These are phyloP conservation scores for Chrysodeixis includens DNA, from an alignment of 2,888 invertebrate species.

Conservation along the genomic window DNA sequence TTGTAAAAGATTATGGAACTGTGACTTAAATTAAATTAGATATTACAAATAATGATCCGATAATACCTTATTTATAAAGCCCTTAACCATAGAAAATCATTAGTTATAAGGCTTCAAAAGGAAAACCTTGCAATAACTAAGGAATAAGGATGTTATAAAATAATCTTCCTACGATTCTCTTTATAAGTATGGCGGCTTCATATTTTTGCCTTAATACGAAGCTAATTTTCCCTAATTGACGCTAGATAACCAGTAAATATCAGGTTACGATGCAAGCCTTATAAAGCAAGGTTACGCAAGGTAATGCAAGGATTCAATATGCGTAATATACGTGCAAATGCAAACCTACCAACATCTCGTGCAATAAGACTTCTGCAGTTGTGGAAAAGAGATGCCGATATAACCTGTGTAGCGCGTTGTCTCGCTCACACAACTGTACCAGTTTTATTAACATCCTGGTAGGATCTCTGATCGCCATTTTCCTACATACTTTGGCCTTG, in stretches of 20 bases:
- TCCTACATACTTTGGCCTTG: conserved; percentile 34
- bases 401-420: no score
- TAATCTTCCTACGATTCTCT: background rate
- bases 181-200: background rate
- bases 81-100: background rate
- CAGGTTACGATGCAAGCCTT: conserved; percentile 12
- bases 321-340: conserved; percentile 15
- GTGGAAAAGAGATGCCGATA: no score
- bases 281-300: conserved; percentile 37
- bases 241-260: conserved; percentile 1
- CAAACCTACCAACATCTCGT: no score
- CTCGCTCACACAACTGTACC: no score
- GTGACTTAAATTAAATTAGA: no score
- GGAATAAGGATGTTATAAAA: background rate
- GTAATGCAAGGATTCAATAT: conserved; percentile 29
- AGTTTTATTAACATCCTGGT: no score
- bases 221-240: conserved; percentile 1
- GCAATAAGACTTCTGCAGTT: no score
- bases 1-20: no score
- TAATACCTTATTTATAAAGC: background rate
- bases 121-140: background rate
- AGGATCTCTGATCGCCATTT: conserved; percentile 27
- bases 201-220: background rate
- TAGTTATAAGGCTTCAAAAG: background rate
- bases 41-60: no score